A percentile compares a stretch with the other conserved stretches of the same genome.
Conservation (phyloP, 2,113 vertebrate species). For the Lampris megalopsis region DNA sequence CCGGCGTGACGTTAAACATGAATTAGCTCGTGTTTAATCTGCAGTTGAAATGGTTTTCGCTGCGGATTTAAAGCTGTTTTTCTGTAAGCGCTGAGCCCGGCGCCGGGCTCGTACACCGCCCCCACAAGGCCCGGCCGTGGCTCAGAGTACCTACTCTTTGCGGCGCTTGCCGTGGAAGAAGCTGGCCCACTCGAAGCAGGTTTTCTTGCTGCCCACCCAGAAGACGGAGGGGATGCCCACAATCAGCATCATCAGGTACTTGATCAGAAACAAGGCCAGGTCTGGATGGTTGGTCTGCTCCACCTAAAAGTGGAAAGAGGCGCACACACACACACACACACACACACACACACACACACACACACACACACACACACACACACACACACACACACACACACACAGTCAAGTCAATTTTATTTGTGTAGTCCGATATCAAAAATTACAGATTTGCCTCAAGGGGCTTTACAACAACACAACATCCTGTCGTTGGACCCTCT, state of each 20-base stretch:
- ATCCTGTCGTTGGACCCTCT: too few relatives aligned
- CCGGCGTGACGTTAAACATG: too few relatives aligned
- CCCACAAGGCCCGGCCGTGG: too few relatives aligned
- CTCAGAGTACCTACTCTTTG: constrained; percentile 88
- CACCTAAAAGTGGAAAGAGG: constrained; percentile 77
- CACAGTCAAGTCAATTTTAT: too few relatives aligned
- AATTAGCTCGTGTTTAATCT: too few relatives aligned
- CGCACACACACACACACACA: constrained; percentile 2
- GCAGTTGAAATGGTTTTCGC: constrained; percentile 2
- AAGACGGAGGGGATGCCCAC: constrained; percentile 97
- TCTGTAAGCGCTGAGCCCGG: not conserved
- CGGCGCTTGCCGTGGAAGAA: constrained; percentile 95
- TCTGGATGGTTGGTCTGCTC: constrained; percentile 90
- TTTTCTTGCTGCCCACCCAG: constrained; percentile 99
- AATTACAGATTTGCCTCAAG: too few relatives aligned
- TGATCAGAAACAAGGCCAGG: constrained; percentile 92
- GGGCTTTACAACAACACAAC: too few relatives aligned
- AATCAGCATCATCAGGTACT: constrained; percentile 96
- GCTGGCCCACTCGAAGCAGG: constrained; percentile 98
- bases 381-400: constrained; percentile 5
- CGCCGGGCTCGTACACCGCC: too few relatives aligned
- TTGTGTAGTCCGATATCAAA: too few relatives aligned
- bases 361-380: not conserved
- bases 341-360: not conserved
- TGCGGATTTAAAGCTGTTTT: too few relatives aligned